These are phyloP conservation scores for Agrotis segetum DNA, from an alignment of 2,888 invertebrate species.

Conservation along the genomic window DNA sequence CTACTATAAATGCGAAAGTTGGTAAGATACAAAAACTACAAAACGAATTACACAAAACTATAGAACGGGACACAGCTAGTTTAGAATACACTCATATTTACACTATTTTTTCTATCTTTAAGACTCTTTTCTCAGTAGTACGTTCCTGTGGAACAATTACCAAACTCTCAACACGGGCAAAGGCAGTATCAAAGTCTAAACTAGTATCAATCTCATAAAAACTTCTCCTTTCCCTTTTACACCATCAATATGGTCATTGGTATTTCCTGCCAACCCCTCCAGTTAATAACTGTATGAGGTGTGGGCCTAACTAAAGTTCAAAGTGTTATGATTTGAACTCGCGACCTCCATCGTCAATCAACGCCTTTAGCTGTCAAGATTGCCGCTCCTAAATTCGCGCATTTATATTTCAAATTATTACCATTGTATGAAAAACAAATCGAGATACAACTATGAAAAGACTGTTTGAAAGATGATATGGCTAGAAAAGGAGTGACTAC, in stretches of 20 bases:
- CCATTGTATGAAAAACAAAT: constrained; percentile 10
- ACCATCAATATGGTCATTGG: constrained; percentile 8
- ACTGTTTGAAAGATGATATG: neutral
- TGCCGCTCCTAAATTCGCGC: constrained; percentile 42
- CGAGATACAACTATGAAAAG: neutral
- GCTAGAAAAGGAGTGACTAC: neutral
- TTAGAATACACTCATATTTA: no score
- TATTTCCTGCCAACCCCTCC: constrained; percentile 25
- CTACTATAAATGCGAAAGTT: neutral
- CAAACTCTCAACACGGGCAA: no score
- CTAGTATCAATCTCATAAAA: neutral
- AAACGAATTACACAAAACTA: no score
- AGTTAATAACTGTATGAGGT: constrained; percentile 29
- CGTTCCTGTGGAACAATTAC: no score
- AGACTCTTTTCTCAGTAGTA: no score
- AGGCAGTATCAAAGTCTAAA: no score
- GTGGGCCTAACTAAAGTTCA: constrained; percentile 55
- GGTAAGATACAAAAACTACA: no score
- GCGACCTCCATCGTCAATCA: constrained; percentile 57
- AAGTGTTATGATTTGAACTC: constrained; percentile 54
- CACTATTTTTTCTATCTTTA: no score
- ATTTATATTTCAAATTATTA: constrained; percentile 23
- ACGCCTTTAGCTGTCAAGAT: constrained; percentile 42
- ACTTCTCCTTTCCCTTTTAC: constrained; percentile 5
- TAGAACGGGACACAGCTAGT: no score